Conservation (phyloP, 2,113 vertebrate genomes). For the Macaca fascicularis region T2T-MFA8v1.1 NC_088380.1:114881001-114881500, state of each 20-base stretch:
- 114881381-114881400: not conserved
- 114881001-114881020: too few relatives aligned
- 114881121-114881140: not conserved
- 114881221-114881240: not conserved
- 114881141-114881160: not conserved
- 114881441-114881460: not conserved
- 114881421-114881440: not conserved
- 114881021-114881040: too few relatives aligned
- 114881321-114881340: not conserved
- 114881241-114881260: not conserved
- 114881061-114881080: too few relatives aligned
- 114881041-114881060: too few relatives aligned
- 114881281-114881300: not conserved
- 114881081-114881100: too few relatives aligned
- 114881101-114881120: too few relatives aligned
- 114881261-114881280: not conserved
- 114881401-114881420: not conserved
- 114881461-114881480: not conserved
- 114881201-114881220: not conserved
- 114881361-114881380: not conserved
- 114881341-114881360: not conserved
- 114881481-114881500: not conserved
- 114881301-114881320: not conserved
- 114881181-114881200: not conserved
- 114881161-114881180: not conserved